A percentile compares a stretch with the other conserved stretches of the same genome.
These are phyloP conservation scores for Ylistrum balloti DNA, from an alignment of 1,140 invertebrate species.

Conservation along the genomic window DNA sequence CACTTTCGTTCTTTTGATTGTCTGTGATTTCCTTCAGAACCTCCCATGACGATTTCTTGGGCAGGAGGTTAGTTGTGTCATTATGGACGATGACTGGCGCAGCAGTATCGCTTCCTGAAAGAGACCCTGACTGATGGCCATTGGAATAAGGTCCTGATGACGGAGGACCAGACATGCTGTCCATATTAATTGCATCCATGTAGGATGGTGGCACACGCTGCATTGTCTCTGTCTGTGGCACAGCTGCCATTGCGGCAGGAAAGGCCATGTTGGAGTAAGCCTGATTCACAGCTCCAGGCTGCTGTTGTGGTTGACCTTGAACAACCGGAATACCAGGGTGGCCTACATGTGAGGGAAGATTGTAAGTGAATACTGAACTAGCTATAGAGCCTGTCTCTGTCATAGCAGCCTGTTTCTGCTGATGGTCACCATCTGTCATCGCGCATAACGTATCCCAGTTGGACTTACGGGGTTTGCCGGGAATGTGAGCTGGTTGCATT, in stretches of 20 bases:
- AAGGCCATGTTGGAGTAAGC: neutral
- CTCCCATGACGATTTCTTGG: slow-evolving; percentile 58
- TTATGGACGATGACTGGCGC: slow-evolving; percentile 42
- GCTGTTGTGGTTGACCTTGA: neutral
- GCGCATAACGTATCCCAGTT: slow-evolving; percentile 70
- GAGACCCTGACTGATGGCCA: neutral
- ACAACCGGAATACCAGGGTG: neutral
- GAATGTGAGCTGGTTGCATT: slow-evolving; percentile 42
- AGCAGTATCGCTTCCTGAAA: neutral
- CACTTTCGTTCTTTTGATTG: slow-evolving; percentile 34
- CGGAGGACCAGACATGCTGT: neutral
- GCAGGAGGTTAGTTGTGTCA: slow-evolving; percentile 31
- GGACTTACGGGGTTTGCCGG: slow-evolving; percentile 62
- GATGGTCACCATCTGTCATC: slow-evolving; percentile 61
- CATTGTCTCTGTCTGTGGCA: neutral
- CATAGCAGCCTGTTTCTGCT: slow-evolving; percentile 51
- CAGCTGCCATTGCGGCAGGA: neutral
- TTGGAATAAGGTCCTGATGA: neutral
- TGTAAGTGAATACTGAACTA: slow-evolving; percentile 70
- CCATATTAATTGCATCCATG: neutral
- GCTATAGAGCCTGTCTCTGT: slow-evolving; percentile 64
- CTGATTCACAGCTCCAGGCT: slow-evolving; percentile 16
- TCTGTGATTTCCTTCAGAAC: slow-evolving; percentile 58
- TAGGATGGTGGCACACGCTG: neutral
- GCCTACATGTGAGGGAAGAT: slow-evolving; percentile 52